phyloP scores from a whole-genome alignment of 1,140 invertebrate genomes.

The Ptiloglossa arizonensis region DNA sequence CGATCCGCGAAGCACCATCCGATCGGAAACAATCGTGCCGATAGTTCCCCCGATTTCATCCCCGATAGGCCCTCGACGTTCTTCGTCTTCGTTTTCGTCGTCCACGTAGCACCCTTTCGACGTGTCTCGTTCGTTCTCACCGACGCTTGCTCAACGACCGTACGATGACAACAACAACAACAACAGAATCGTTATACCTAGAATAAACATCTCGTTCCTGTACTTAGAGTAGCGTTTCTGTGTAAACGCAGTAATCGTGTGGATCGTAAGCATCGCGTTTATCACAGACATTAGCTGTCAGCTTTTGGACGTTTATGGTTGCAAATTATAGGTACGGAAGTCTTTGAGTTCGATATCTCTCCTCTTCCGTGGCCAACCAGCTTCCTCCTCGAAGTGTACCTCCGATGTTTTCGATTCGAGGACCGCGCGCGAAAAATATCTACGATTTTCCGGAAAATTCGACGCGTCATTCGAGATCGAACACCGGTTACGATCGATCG shows the following conservation, averaged over 20 bases:
- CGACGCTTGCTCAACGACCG: not conserved
- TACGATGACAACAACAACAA: not conserved
- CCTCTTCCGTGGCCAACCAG: too few species aligned
- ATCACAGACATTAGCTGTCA: constrained; percentile 62
- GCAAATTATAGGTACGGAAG: constrained; percentile 40
- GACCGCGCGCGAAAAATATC: too few species aligned
- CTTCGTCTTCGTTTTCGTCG: not conserved
- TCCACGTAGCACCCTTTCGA: not conserved
- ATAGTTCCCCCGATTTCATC: constrained; percentile 14
- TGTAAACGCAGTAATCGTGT: constrained; percentile 39
- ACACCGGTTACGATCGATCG: too few species aligned
- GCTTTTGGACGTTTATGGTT: constrained; percentile 53
- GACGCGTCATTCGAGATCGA: too few species aligned
- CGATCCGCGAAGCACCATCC: constrained; percentile 27
- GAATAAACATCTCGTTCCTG: not conserved
- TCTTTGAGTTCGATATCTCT: not conserved
- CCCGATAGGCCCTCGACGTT: not conserved
- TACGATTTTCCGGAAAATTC: too few species aligned
- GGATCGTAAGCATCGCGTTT: constrained; percentile 53
- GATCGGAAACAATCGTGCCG: constrained; percentile 42
- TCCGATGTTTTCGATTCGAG: too few species aligned
- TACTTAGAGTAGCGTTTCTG: constrained; percentile 37
- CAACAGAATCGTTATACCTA: not conserved
- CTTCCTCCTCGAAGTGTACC: too few species aligned
- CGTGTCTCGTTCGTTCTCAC: not conserved